phyloP scores from a whole-genome alignment of 2,113 vertebrate species.

The Gopherus flavomarginatus region DNA sequence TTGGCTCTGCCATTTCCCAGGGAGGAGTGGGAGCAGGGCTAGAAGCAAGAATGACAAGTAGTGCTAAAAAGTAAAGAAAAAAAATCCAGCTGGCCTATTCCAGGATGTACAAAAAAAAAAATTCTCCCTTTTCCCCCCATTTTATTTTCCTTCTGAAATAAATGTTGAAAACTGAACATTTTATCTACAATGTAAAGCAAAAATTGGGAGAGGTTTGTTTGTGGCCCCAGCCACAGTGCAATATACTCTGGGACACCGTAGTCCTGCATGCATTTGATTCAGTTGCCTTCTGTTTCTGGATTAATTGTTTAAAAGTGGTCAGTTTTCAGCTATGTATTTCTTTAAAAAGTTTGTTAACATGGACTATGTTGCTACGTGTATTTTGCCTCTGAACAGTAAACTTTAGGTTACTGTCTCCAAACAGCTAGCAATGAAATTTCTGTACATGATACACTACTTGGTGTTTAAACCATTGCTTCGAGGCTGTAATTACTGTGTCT shows the following conservation, averaged over 20 bases:
- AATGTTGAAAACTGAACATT: neutral
- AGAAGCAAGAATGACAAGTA: neutral
- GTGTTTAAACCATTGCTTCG: conserved; percentile 49
- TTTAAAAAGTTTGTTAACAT: neutral
- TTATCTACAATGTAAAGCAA: neutral
- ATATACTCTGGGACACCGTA: neutral
- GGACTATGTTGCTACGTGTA: neutral
- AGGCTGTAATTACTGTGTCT: conserved; percentile 54
- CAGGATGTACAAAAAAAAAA: neutral
- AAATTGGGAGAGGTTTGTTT: accelerated
- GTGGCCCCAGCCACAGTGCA: neutral
- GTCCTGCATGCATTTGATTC: neutral
- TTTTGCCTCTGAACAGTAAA: neutral
- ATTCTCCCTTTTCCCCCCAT: neutral
- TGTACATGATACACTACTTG: conserved; percentile 15
- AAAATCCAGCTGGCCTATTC: neutral
- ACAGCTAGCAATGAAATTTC: conserved; percentile 45
- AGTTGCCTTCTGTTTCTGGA: neutral
- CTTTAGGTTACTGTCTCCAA: conserved; percentile 17
- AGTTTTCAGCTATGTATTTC: neutral
- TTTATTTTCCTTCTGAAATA: neutral
- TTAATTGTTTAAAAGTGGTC: neutral
- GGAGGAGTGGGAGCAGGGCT: neutral
- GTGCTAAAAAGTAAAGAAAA: neutral
- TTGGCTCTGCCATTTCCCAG: neutral